Evolutionary conservation across 2,113 vertebrate genomes (phyloP).

Genomic region (Austrofundulus limnaeus): DNA sequence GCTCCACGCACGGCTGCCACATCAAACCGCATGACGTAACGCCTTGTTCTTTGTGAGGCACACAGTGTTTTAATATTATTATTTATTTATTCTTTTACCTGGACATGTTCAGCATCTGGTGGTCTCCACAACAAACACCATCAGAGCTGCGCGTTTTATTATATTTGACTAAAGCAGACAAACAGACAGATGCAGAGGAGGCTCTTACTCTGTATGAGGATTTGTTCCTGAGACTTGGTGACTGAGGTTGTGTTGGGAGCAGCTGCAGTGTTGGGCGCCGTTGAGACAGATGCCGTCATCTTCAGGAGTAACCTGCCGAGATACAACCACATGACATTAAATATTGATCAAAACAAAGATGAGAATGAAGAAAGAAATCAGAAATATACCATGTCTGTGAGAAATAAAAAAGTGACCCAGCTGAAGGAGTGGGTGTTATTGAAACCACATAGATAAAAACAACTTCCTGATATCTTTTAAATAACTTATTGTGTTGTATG

Average conservation of each 20-base stretch:
- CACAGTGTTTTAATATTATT: not conserved
- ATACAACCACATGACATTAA: not conserved
- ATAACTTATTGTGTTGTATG: no score
- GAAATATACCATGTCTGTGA: not conserved
- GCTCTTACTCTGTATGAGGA: conserved; percentile 80
- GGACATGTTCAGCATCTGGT: not conserved
- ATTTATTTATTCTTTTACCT: not conserved
- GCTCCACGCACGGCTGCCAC: conserved; percentile 33
- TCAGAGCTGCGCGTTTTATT: conserved; percentile 6
- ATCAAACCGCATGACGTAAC: conserved; percentile 18
- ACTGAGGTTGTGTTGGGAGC: conserved; percentile 48
- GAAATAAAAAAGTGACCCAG: not conserved
- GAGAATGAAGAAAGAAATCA: not conserved
- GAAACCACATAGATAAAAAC: conserved; percentile 15
- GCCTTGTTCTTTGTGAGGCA: conserved; percentile 10
- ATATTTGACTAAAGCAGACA: not conserved
- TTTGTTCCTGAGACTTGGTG: conserved; percentile 77
- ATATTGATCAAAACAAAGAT: not conserved
- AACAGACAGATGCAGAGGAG: not conserved
- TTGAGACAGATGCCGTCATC: conserved; percentile 71
- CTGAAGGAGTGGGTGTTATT: conserved; percentile 1
- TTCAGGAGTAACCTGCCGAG: conserved; percentile 69
- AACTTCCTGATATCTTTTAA: no score
- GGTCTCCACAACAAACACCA: conserved; percentile 5
- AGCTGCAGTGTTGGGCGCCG: conserved; percentile 61